Evolutionary conservation across 2,888 invertebrate genomes (phyloP).

Genomic region (Limnephilus marmoratus): DNA sequence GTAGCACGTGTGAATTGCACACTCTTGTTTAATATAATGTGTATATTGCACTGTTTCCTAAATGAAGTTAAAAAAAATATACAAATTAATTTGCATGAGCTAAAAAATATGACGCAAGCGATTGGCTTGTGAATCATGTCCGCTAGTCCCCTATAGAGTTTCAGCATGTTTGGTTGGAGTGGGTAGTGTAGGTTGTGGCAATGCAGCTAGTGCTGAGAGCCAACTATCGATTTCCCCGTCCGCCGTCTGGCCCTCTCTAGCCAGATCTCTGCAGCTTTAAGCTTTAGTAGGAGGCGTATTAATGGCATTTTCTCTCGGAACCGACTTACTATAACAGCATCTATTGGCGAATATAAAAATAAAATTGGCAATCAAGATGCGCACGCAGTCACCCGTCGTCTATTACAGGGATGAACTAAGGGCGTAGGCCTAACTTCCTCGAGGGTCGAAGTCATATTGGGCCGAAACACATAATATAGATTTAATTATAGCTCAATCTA

Average conservation of each 20-base stretch:
- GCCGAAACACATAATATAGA: not conserved
- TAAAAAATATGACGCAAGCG: not conserved
- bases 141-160: not conserved
- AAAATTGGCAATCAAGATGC: conserved; percentile 51
- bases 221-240: conserved; percentile 9
- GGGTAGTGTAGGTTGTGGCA: not conserved
- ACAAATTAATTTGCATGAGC: not conserved
- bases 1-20: too few species aligned
- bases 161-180: not conserved
- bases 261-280: not conserved
- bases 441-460: not conserved
- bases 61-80: too few species aligned
- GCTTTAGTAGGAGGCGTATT: conserved; percentile 46
- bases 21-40: too few species aligned
- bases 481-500: too few species aligned
- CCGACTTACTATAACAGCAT: conserved; percentile 29
- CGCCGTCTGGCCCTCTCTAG: conserved; percentile 15
- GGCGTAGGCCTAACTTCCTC: not conserved
- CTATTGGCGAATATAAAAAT: conserved; percentile 51
- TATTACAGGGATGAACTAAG: not conserved
- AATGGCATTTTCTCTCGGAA: conserved; percentile 54
- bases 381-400: not conserved
- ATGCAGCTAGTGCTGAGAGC: not conserved
- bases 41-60: too few species aligned
- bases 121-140: not conserved